Base-by-base conservation (phyloP, 2,888 invertebrate species). In the Aleiodes leptofemur region DNA sequence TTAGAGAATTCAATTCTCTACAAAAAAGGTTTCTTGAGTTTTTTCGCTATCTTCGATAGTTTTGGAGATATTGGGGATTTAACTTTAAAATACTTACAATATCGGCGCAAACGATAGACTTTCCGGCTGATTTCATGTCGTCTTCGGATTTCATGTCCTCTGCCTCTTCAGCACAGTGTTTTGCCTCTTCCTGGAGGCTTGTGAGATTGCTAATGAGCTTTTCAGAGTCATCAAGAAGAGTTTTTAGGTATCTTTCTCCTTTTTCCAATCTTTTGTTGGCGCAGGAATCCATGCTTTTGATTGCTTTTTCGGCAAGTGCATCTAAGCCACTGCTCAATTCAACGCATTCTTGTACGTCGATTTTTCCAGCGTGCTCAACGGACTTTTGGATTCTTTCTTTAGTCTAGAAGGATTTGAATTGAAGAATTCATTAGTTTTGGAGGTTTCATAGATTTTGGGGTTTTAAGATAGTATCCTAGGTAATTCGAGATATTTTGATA, bases 101-200 rank as follows among this genome's bases (percentile, higher is more conserved):
- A 66, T 80, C 82, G 23, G 79, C 59, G 68, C 83, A 84, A 2
- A 61, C 50, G 4, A 82, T 31, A 7, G 81, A 81, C 23, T 76
- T 71, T 23, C 59, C 61, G 13, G 77, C 76, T 2, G 69, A n/a
- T 16, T 16, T 23, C 0, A 76, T 1, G 61, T 77, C 78, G 5
- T 72, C 43, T 34, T 23, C 23, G 34, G 69, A 13, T 16, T 16
- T 14, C 0, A 76, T 1, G 61, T 78, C 78, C 5, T 72, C 48
- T 34, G 81, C 57, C 9, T 79, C 69, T 5, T 68, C 23, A 0
- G 79, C 66, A 64, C 83, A 82, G 0, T 64, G 23, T 1, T 68
- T 31, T 0, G 77, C 76, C n/a, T 81, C 66, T 0, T 78, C 61
- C 34, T 69, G 76, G n/a, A 82, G 72, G 0, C 23, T 6, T 0